Evolutionary conservation across 2,888 invertebrate species (phyloP), one percentile per base, ranked within the genome.

Genomic region (Pseudococcus longispinus): DNA sequence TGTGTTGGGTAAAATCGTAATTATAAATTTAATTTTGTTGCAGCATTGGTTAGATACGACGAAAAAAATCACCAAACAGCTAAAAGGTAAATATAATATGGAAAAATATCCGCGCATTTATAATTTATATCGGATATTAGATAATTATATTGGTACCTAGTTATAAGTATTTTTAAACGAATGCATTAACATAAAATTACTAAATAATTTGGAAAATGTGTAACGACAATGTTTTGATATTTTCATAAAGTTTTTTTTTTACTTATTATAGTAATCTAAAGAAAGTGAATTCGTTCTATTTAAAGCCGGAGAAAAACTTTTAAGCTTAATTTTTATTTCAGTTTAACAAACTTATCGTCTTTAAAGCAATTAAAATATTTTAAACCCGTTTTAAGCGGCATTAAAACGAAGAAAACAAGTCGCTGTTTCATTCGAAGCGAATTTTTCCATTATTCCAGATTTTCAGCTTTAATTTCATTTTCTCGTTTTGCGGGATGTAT

Each of bases 41-140:
- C 92, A 98, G 96, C 97, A 98, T 91, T 98, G 98, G 98, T 92
- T 98, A 91, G 98, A 98, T 91, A 95, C 96, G 15, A 94, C 95
- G 88, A 97, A 97, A 91, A 94, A 96, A 89, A 93, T 98, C 88
- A 94, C 95, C 89, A 95, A 96, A 88, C 98, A 98, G 91, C 93
- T 98, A 88, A 96, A 96, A 91, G 92, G 93, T 92, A 90, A 90
- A 90, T 88, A 84, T 65, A 44, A 23, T 15, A 77, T 37, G n/a
- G 32, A 32, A 82, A 82, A 82, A 42, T 9, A 44, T 13, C 37
- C 55, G 44, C 13, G 13, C 4, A 51, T 9, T 11, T 23, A 20
- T 60, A 23, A 9, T 70, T 70, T 70, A 26, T 23, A 32, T 42
- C 20, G 60, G 23, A 80, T 80, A 29, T 70, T 70, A 20, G 37